Conservation (phyloP, 2,113 vertebrate species). For the Tautogolabrus adspersus region DNA sequence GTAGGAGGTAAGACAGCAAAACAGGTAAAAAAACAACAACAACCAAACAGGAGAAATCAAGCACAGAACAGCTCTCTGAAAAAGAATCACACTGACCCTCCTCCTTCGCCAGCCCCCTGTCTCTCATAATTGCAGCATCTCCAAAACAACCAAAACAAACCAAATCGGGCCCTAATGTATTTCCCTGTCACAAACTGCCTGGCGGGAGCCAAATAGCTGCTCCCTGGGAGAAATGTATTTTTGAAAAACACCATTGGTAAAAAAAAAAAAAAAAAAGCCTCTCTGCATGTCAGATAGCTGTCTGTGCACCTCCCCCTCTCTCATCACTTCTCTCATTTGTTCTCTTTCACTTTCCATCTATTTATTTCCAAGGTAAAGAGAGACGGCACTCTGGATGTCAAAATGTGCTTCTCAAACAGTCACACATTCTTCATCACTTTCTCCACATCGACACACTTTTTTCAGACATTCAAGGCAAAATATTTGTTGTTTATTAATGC, state of each 20-base stretch:
- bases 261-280: constrained; percentile 41
- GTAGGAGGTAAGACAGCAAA: constrained; percentile 5
- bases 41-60: neutral
- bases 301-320: constrained; percentile 43
- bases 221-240: constrained; percentile 69
- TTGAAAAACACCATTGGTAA: constrained; percentile 76
- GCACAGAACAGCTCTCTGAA: constrained; percentile 7
- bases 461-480: neutral
- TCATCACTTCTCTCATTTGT: constrained; percentile 45
- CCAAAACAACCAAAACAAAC: constrained; percentile 77
- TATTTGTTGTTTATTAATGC: neutral
- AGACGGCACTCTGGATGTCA: constrained; percentile 32
- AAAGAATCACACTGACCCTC: constrained; percentile 35
- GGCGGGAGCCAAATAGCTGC: constrained; percentile 75
- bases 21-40: constrained; percentile 26
- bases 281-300: constrained; percentile 70
- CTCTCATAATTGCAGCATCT: constrained; percentile 73
- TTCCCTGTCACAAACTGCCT: constrained; percentile 71
- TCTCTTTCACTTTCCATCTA: constrained; percentile 64
- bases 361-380: constrained; percentile 61
- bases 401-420: constrained; percentile 10
- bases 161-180: constrained; percentile 72
- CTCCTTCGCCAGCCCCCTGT: constrained; percentile 59
- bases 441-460: neutral
- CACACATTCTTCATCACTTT: neutral